Evolutionary conservation across 2,113 vertebrate genomes (phyloP).

Genomic region (Sakesphorus luctuosus): DNA sequence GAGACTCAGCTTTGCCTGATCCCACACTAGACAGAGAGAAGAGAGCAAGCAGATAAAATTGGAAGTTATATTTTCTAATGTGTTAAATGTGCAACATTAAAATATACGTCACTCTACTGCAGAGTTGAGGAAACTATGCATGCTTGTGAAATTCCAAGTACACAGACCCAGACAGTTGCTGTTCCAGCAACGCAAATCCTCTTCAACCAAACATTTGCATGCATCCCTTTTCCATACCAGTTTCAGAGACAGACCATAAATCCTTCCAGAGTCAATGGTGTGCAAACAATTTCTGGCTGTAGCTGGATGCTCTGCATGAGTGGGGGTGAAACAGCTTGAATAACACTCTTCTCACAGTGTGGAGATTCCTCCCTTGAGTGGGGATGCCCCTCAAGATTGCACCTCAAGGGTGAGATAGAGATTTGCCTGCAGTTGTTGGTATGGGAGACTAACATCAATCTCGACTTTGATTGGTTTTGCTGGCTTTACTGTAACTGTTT

Average conservation of each 20-base stretch:
- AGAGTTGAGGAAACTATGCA: not conserved
- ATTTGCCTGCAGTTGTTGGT: not conserved
- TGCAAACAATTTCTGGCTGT: not conserved
- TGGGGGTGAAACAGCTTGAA: not conserved
- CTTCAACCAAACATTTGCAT: not conserved
- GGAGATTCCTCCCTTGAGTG: not conserved
- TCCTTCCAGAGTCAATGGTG: not conserved
- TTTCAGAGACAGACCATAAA: not conserved
- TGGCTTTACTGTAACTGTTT: not conserved
- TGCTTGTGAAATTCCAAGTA: not conserved
- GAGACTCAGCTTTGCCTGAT: conserved; percentile 92
- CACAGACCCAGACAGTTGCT: not conserved
- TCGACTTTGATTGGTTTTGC: not conserved
- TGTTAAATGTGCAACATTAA: not conserved
- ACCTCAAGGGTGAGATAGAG: not conserved
- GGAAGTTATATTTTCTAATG: not conserved
- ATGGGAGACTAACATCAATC: not conserved
- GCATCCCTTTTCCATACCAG: not conserved
- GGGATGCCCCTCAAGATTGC: too few relatives aligned
- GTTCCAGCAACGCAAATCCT: not conserved
- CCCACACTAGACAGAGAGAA: conserved; percentile 86
- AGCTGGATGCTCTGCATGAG: not conserved
- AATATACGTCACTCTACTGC: not conserved
- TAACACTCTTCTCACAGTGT: not conserved
- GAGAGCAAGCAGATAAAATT: not conserved